Conservation (phyloP, 2,113 vertebrate species). For the Sinocyclocheilus grahami region DNA sequence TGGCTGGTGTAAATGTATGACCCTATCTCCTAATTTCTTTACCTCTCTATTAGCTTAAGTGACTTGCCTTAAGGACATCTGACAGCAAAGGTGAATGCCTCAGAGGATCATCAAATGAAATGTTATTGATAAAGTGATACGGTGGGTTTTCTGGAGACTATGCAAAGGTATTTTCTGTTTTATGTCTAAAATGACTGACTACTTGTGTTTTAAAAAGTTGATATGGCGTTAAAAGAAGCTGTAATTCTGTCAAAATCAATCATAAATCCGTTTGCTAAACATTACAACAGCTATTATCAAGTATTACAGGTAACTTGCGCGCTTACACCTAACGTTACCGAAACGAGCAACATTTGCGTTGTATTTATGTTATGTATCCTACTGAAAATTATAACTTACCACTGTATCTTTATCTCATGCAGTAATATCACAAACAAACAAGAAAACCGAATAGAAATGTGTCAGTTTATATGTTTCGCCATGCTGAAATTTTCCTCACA, state of each 20-base stretch:
- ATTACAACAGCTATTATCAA: background rate
- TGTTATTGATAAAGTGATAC: background rate
- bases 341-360: background rate
- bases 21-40: constrained; percentile 44
- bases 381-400: constrained; percentile 2
- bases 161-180: background rate
- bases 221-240: background rate
- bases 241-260: background rate
- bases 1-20: constrained; percentile 56
- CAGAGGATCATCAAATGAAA: background rate
- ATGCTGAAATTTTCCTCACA: background rate
- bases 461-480: constrained; percentile 1
- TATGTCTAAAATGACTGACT: background rate
- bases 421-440: background rate
- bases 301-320: background rate
- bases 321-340: background rate
- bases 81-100: constrained; percentile 21
- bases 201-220: background rate
- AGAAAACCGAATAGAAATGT: background rate
- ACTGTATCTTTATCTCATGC: background rate
- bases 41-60: constrained; percentile 58
- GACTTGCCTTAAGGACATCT: constrained; percentile 24
- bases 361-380: background rate
- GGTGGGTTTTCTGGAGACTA: background rate
- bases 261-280: background rate